A percentile compares a stretch with the other conserved stretches of the same genome.
phyloP scores from a whole-genome alignment of 2,797 vertebrate genomes.

The Harpagifer antarcticus region DNA sequence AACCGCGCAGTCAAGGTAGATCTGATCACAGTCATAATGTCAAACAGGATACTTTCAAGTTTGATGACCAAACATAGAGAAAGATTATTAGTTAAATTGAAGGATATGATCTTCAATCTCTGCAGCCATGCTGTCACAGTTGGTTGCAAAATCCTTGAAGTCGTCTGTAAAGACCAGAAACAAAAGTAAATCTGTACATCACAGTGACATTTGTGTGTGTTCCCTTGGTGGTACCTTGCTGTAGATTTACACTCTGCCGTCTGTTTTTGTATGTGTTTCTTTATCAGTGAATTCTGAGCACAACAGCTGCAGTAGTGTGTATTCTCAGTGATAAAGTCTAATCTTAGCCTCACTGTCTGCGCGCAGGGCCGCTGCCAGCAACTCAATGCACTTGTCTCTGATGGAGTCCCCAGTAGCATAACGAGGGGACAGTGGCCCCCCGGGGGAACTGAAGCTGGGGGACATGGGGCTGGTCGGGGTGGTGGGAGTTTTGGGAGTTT shows the following conservation, averaged over 20 bases:
- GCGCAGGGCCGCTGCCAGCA: slow-evolving; percentile 91
- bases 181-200: slow-evolving; percentile 4
- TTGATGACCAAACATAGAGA: background rate
- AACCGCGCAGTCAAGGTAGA: slow-evolving; percentile 69
- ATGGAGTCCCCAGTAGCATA: slow-evolving; percentile 91
- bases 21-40: background rate
- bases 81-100: slow-evolving; percentile 20
- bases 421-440: slow-evolving; percentile 86
- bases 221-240: background rate
- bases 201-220: background rate
- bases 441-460: slow-evolving; percentile 82
- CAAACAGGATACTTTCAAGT: background rate
- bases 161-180: slow-evolving; percentile 84
- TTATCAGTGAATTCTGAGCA: background rate
- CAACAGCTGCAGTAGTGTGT: slow-evolving; percentile 3
- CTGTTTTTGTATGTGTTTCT: background rate
- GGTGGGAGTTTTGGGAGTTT: slow-evolving; percentile 86
- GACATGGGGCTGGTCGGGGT: slow-evolving; percentile 89
- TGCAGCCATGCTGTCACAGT: slow-evolving; percentile 94
- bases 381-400: slow-evolving; percentile 97
- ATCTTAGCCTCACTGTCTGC: slow-evolving; percentile 87
- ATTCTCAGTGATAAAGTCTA: background rate
- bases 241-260: background rate
- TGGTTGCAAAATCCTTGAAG: slow-evolving; percentile 91
- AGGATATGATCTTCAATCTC: slow-evolving; percentile 99